A percentile compares a stretch with the other conserved stretches of the same genome.
phyloP scores from a whole-genome alignment of 23 tunicate genomes.

The Styela clava region DNA sequence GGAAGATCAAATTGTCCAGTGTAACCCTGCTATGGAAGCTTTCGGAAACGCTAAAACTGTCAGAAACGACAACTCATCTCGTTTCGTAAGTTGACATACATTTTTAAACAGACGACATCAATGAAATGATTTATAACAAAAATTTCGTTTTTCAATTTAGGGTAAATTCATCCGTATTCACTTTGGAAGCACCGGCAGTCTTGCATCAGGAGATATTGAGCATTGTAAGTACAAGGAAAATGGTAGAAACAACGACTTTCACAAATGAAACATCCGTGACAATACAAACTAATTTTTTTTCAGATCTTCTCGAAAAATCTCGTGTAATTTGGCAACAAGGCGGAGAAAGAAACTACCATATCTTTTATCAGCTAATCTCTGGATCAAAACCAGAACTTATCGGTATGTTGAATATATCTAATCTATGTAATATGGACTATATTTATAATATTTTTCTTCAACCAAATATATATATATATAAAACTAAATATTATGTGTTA shows the following conservation, averaged over 20 bases:
- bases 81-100: constrained; percentile 90
- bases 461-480: too few relatives aligned
- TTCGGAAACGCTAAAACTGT: constrained; percentile 95
- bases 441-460: too few relatives aligned
- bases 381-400: constrained; percentile 91
- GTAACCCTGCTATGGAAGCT: constrained; percentile 98
- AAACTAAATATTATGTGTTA: too few relatives aligned
- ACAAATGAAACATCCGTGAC: too few relatives aligned
- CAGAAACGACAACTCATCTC: constrained; percentile 93
- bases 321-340: constrained; percentile 91
- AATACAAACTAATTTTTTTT: background rate
- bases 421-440: too few relatives aligned
- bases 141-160: too few relatives aligned
- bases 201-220: constrained; percentile 97
- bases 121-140: too few relatives aligned
- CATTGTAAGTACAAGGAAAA: constrained; percentile 86
- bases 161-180: constrained; percentile 98
- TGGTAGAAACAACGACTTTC: too few relatives aligned
- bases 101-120: too few relatives aligned
- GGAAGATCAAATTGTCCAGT: constrained; percentile 93
- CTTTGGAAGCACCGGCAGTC: constrained; percentile 81
- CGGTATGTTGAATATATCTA: constrained; percentile 40
- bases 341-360: constrained; percentile 89
- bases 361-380: constrained; percentile 83
- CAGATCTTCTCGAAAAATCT: constrained; percentile 83